A percentile compares a stretch with the other conserved stretches of the same genome.
These are phyloP conservation scores for Hylaea fasciaria DNA, from an alignment of 2,888 invertebrate genomes.

Conservation along the genomic window DNA sequence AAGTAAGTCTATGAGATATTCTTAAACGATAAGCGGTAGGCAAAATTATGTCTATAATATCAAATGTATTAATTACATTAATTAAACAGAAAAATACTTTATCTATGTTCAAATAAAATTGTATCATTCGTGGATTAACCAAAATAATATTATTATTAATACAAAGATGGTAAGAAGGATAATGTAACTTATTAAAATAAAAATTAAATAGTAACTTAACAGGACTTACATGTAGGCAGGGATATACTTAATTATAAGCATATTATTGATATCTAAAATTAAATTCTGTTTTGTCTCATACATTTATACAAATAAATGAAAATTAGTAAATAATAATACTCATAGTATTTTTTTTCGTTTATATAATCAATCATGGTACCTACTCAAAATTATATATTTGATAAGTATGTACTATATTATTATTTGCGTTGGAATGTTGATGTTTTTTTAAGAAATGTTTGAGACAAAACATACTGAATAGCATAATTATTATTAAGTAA, in stretches of 20 bases:
- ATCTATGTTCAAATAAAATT: no score
- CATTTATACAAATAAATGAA: no score
- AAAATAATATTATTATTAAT: no score
- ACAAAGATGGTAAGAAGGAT: background rate
- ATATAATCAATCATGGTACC: background rate
- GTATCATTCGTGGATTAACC: no score
- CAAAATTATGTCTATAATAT: slow-evolving; percentile 13
- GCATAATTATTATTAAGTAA: background rate
- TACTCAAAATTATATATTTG: background rate
- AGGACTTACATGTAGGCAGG: no score
- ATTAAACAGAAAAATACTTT: background rate
- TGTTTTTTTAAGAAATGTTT: slow-evolving; percentile 9
- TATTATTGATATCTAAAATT: background rate
- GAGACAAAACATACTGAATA: slow-evolving; percentile 23
- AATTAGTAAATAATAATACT: background rate
- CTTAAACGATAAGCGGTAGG: slow-evolving; percentile 12
- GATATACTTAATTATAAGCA: background rate
- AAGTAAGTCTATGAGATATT: slow-evolving; percentile 17
- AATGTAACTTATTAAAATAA: slow-evolving; percentile 11
- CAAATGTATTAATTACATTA: slow-evolving; percentile 4
- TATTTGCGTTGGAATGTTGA: slow-evolving; percentile 4
- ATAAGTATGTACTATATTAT: no score
- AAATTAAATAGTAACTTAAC: background rate
- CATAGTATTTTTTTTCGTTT: no score
- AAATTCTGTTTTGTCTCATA: slow-evolving; percentile 19